phyloP scores from a whole-genome alignment of 2,888 invertebrate species.

The Tineola bisselliella region DNA sequence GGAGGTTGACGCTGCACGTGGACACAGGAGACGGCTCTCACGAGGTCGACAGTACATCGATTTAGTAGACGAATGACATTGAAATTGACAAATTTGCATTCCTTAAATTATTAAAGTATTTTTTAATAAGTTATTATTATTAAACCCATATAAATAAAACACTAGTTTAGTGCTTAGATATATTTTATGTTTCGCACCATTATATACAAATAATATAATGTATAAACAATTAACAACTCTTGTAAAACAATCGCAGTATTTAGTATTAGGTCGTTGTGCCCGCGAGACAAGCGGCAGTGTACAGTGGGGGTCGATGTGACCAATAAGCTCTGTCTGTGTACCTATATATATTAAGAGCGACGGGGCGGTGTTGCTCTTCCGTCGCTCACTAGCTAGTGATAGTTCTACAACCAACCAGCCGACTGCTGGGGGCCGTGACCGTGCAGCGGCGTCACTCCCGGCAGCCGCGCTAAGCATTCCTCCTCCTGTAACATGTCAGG shows the following conservation, averaged over 20 bases:
- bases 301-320: conserved; percentile 41
- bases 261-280: conserved; percentile 32
- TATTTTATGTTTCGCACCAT: conserved; percentile 61
- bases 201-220: conserved; percentile 62
- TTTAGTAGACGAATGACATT: no score
- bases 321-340: conserved; percentile 14
- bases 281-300: conserved; percentile 23
- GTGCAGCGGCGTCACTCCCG: conserved; percentile 78
- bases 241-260: no score
- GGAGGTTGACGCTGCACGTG: conserved; percentile 43
- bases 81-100: no score
- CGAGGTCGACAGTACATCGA: neutral
- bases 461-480: conserved; percentile 67
- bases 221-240: conserved; percentile 66
- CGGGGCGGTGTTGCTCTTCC: neutral
- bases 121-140: no score
- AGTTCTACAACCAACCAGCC: conserved; percentile 72
- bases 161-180: conserved; percentile 31
- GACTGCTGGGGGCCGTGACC: conserved; percentile 74
- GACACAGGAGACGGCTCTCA: conserved; percentile 25
- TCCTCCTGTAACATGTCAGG: conserved; percentile 4
- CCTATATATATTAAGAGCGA: neutral
- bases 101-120: no score
- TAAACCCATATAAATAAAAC: no score
- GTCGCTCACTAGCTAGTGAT: neutral